phyloP scores from a whole-genome alignment of 2,888 invertebrate genomes.

The Ctena decussata region DNA sequence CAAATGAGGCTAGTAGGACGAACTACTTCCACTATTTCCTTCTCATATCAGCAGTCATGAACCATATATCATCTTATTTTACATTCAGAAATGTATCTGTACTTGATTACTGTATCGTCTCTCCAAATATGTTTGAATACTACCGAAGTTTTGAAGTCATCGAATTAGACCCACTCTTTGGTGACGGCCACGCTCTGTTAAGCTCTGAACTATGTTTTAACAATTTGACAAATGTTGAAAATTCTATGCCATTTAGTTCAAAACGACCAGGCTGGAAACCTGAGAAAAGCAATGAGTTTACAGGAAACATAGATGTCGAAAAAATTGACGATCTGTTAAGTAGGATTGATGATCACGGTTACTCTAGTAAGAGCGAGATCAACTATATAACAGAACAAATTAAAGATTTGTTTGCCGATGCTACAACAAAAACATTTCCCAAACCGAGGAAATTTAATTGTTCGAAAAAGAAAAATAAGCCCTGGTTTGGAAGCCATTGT shows the following conservation, averaged over 20 bases:
- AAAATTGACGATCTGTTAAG: not conserved
- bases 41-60: too few relatives aligned
- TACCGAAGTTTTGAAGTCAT: not conserved
- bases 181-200: slow-evolving; percentile 16
- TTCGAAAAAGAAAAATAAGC: slow-evolving; percentile 6
- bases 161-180: slow-evolving; percentile 24
- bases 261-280: not conserved
- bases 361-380: not conserved
- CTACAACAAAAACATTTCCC: not conserved
- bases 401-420: not conserved
- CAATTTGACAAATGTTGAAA: not conserved
- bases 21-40: too few relatives aligned
- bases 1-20: too few relatives aligned
- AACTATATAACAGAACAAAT: not conserved
- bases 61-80: too few relatives aligned
- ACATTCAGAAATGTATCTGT: slow-evolving; percentile 13
- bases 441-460: not conserved
- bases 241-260: not conserved
- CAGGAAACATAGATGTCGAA: not conserved
- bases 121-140: not conserved
- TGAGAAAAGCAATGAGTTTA: not conserved
- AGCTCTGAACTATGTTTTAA: not conserved
- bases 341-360: not conserved
- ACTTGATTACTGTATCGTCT: not conserved
- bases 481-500: slow-evolving; percentile 32